A percentile compares a stretch with the other conserved stretches of the same genome.
phyloP scores from a whole-genome alignment of 2,888 invertebrate species.

The Gastrophysa polygoni region DNA sequence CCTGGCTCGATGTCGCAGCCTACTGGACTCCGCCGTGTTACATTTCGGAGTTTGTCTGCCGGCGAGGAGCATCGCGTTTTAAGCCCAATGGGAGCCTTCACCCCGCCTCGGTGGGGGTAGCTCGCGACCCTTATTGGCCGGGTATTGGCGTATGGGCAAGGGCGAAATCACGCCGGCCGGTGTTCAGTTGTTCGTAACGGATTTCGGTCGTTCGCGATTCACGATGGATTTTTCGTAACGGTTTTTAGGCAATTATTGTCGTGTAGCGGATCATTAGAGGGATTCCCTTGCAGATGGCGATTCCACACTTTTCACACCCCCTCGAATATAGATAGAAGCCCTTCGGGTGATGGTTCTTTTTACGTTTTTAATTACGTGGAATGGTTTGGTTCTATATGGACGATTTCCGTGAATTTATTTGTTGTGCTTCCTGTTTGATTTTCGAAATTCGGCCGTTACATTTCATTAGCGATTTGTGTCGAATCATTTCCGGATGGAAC shows the following conservation, averaged over 20 bases:
- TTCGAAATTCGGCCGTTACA: conserved; percentile 44
- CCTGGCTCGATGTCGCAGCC: conserved; percentile 43
- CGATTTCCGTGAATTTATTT: conserved; percentile 27
- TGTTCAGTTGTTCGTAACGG: conserved; percentile 49
- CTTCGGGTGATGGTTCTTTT: conserved; percentile 41
- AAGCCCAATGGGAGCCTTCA: conserved; percentile 48
- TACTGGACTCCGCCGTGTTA: conserved; percentile 22
- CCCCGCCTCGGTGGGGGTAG: conserved; percentile 54
- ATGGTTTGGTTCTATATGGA: conserved; percentile 20
- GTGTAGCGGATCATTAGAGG: conserved; percentile 48
- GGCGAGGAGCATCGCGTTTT: conserved; percentile 21
- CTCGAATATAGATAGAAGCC: conserved; percentile 43
- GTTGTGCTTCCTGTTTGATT: conserved; percentile 39
- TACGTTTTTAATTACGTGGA: conserved; percentile 40
- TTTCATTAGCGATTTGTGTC: conserved; percentile 43
- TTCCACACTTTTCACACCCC: conserved; percentile 48
- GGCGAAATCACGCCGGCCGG: conserved; percentile 44
- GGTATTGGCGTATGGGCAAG: conserved; percentile 49
- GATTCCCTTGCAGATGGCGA: conserved; percentile 53
- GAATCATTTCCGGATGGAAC: conserved; percentile 41
- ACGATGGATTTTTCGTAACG: conserved; percentile 43
- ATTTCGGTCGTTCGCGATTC: conserved; percentile 45
- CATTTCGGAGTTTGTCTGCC: conserved; percentile 1
- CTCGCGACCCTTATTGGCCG: conserved; percentile 34
- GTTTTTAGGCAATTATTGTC: conserved; percentile 41